phyloP scores from a whole-genome alignment of 2,113 vertebrate species.

The Nansenia antarctica region DNA sequence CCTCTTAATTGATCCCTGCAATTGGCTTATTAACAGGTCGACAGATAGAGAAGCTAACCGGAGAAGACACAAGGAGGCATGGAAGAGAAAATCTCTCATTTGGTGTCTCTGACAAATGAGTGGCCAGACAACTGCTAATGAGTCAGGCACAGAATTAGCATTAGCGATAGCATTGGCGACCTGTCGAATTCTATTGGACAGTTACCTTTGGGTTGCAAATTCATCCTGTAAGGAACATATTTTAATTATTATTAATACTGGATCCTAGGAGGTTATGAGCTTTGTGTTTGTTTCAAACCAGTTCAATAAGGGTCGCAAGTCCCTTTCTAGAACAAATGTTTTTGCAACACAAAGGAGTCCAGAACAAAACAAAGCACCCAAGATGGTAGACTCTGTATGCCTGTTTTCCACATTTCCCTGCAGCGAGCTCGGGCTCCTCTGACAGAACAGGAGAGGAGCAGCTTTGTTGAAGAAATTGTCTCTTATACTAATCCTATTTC shows the following conservation, averaged over 20 bases:
- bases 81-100: neutral
- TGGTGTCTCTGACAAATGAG: neutral
- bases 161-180: neutral
- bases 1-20: slow-evolving; percentile 37
- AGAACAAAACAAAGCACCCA: neutral
- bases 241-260: neutral
- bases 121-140: neutral
- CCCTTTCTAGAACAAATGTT: neutral
- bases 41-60: slow-evolving; percentile 10
- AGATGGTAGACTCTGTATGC: slow-evolving; percentile 6
- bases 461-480: slow-evolving; percentile 67
- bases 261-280: neutral
- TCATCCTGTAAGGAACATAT: neutral
- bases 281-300: neutral
- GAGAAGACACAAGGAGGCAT: neutral
- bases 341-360: neutral
- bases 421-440: slow-evolving; percentile 30
- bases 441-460: slow-evolving; percentile 45
- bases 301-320: neutral
- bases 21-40: slow-evolving; percentile 40
- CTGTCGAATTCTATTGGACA: neutral
- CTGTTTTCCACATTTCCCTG: neutral
- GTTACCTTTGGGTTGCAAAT: neutral
- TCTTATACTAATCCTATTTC: slow-evolving; percentile 71
- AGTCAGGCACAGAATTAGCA: neutral